A percentile compares a stretch with the other conserved stretches of the same genome.
Evolutionary conservation across 2,888 invertebrate genomes (phyloP).

Genomic region (Agrenia bidenticulata): DNA sequence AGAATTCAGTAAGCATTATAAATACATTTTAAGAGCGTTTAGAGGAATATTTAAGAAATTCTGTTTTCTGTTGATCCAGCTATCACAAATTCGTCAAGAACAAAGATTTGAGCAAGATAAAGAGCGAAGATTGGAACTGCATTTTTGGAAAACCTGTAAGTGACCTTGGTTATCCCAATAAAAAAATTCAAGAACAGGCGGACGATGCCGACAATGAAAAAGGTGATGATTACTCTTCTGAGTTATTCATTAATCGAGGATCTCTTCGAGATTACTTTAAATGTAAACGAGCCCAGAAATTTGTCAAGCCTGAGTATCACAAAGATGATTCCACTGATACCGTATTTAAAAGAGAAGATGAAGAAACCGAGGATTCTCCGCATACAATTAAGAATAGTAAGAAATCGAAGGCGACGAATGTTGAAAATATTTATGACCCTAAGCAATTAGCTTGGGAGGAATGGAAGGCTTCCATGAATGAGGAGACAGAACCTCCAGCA

Average conservation of each 20-base stretch:
- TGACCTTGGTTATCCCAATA: not conserved
- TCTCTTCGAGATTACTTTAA: slow-evolving; percentile 11
- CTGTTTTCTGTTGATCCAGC: slow-evolving; percentile 27
- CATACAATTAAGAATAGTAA: no score
- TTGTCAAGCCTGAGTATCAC: not conserved
- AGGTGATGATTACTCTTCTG: not conserved
- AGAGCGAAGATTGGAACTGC: slow-evolving; percentile 41
- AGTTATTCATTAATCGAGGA: slow-evolving; percentile 9
- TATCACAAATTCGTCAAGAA: slow-evolving; percentile 49
- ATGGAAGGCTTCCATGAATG: not conserved
- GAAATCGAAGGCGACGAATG: no score
- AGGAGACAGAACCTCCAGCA: not conserved
- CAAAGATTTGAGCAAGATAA: slow-evolving; percentile 48
- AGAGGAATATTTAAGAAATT: not conserved
- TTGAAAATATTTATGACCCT: not conserved
- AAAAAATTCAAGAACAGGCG: not conserved
- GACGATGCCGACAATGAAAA: not conserved
- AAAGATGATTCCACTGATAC: no score
- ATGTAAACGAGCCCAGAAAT: not conserved
- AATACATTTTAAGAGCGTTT: not conserved
- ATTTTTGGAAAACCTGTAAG: slow-evolving; percentile 41
- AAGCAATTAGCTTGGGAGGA: not conserved
- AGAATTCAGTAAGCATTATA: slow-evolving; percentile 47
- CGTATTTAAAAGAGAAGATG: no score
- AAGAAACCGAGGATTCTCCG: no score